phyloP scores from a whole-genome alignment of 2,888 invertebrate genomes.

The Idaea straminata region DNA sequence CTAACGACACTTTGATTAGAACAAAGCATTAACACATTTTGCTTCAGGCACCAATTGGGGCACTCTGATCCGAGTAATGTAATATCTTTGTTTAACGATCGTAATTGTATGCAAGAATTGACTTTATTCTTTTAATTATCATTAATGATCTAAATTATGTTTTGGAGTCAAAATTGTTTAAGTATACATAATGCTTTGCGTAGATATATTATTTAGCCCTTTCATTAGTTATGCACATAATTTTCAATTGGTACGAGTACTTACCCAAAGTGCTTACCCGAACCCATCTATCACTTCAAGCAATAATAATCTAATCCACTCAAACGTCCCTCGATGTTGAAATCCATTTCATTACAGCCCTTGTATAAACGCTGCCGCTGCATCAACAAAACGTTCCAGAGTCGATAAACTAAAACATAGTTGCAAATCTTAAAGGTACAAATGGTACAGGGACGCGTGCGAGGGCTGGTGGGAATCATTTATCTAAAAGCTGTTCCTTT shows the following conservation, averaged over 20 bases:
- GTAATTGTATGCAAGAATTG: slow-evolving; percentile 2
- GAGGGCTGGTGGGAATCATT: slow-evolving; percentile 60
- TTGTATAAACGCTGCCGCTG: slow-evolving; percentile 46
- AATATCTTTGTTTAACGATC: slow-evolving; percentile 19
- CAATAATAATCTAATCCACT: slow-evolving; percentile 65
- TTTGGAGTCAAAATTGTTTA: background rate
- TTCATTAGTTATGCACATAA: slow-evolving; percentile 22
- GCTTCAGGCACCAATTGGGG: slow-evolving; percentile 34
- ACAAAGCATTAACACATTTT: slow-evolving; percentile 54
- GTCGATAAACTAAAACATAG: slow-evolving; percentile 65
- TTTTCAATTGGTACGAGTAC: slow-evolving; percentile 27
- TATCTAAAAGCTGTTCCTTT: slow-evolving; percentile 75
- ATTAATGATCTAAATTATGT: background rate
- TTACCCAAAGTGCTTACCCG: slow-evolving; percentile 29
- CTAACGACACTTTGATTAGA: slow-evolving; percentile 70
- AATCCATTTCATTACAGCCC: slow-evolving; percentile 67
- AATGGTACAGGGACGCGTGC: slow-evolving; percentile 37
- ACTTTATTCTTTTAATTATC: background rate
- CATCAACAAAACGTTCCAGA: slow-evolving; percentile 51
- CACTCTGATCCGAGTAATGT: slow-evolving; percentile 21
- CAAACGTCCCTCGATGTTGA: slow-evolving; percentile 49
- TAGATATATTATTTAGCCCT: background rate
- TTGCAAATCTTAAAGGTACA: slow-evolving; percentile 56
- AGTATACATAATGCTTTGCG: background rate
- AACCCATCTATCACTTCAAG: slow-evolving; percentile 37